Evolutionary conservation across 92 coral and sea anemone species (phyloP), one percentile per base, ranked within the genome.

Genomic region (Palythoa caribaeorum): DNA sequence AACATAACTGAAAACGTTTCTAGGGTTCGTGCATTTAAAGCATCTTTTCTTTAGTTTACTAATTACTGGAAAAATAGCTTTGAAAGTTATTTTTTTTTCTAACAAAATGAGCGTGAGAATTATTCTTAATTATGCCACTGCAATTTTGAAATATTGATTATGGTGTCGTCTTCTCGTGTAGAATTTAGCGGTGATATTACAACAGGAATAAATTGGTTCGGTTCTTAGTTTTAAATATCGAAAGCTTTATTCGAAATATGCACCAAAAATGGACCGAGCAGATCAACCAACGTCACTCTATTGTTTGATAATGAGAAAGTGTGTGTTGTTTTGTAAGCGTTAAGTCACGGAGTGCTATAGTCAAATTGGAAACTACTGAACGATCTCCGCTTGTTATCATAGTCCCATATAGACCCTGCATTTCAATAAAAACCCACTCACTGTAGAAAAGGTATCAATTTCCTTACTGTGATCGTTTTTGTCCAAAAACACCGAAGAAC

Each of bases 191-290:
- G 20, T 47, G 76, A 47, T 81, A 81, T 81, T 81, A 71, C 14
- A 28, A 47, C 15, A 35, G 55, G 11, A 48, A 55, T 19, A 60
- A 5, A 9, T 16, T 60, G 6, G n/a, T 38, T n/a, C 73, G 44
- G 39, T 16, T 44, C 19, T 28, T 65, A 65, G 66, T 48, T 44
- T 44, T 81, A 69, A 16, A 17, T 66, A 21, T 59, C 71, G 20
- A 12, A 44, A 69, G 66, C 13, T 81, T 6, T 44, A 7, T 44
- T 28, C 35, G 38, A 51, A 66, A 66, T 0, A 15, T 80, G 17
- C 55, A 5, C 86, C 86, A 66, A 81, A 81, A 48, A 81, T 81
- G 86, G 76, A 44, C 75, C 3, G 73, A 48, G 71, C 44, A 60
- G 48, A 38, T 36, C 20, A 5, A 28, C 62, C 44, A 28, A 81